Evolutionary conservation across 2,113 vertebrate genomes (phyloP).

Genomic region (Lasiurus cinereus): DNA sequence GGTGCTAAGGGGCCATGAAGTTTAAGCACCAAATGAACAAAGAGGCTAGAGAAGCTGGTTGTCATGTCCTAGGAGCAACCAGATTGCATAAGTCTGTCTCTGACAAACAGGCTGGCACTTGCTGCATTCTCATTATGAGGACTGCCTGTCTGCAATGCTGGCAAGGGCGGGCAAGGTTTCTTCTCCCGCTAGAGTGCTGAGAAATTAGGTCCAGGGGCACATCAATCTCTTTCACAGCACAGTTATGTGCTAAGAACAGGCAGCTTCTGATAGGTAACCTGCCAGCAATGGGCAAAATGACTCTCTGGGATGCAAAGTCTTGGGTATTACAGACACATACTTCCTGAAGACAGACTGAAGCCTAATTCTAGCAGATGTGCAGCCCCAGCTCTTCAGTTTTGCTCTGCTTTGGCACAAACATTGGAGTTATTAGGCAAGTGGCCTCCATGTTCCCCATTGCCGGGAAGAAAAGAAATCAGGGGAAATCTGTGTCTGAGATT

Average conservation of each 20-base stretch:
- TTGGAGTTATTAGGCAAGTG: not conserved
- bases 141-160: not conserved
- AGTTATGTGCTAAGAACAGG: not conserved
- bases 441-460: not conserved
- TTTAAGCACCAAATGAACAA: not conserved
- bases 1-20: not conserved
- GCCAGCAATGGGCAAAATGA: not conserved
- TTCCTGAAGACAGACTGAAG: not conserved
- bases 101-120: not conserved
- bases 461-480: slow-evolving; percentile 61
- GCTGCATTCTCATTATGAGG: not conserved
- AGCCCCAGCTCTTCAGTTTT: not conserved
- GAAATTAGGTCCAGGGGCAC: not conserved
- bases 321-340: not conserved
- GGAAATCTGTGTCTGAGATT: not conserved
- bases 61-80: not conserved
- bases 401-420: not conserved
- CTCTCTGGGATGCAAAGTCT: slow-evolving; percentile 23
- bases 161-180: not conserved
- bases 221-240: slow-evolving; percentile 31
- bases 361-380: not conserved
- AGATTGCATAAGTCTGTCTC: not conserved
- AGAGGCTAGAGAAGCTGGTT: not conserved
- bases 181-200: not conserved
- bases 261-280: slow-evolving; percentile 13